Percentiles rank a stretch among this genome's conserved stretches.
Conservation (phyloP, 2,888 invertebrate species). For the Acanthopleura granulata region DNA sequence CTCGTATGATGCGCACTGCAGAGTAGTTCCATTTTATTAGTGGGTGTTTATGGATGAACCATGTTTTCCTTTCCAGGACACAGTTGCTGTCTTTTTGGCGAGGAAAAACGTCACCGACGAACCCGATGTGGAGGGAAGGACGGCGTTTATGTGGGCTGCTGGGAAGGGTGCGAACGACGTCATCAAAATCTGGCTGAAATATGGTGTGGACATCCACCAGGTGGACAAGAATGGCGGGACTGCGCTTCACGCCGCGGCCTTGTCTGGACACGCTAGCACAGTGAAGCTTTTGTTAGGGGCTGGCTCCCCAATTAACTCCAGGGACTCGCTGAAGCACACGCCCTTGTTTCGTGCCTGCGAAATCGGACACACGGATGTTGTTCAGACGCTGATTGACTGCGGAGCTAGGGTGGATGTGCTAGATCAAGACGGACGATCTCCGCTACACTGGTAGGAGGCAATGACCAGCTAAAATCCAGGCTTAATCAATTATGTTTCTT, state of each 20-base stretch:
- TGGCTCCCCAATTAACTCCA: constrained; percentile 60
- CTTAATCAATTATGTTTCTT: too few species aligned
- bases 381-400: constrained; percentile 63
- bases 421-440: constrained; percentile 68
- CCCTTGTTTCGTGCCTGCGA: constrained; percentile 68
- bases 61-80: constrained; percentile 56
- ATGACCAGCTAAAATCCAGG: too few species aligned
- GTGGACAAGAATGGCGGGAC: constrained; percentile 68
- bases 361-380: constrained; percentile 67
- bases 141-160: constrained; percentile 70
- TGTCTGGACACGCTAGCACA: constrained; percentile 65
- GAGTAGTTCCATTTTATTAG: too few species aligned
- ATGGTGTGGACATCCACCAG: constrained; percentile 62
- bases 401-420: constrained; percentile 63
- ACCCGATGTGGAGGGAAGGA: constrained; percentile 66
- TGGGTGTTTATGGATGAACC: too few species aligned
- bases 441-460: constrained; percentile 66
- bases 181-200: constrained; percentile 57
- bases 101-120: constrained; percentile 62
- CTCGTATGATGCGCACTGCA: too few species aligned
- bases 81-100: constrained; percentile 66
- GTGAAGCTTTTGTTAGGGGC: constrained; percentile 63
- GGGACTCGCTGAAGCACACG: constrained; percentile 66
- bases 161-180: constrained; percentile 68
- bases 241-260: constrained; percentile 67